A percentile compares a stretch with the other conserved stretches of the same genome.
These are phyloP conservation scores for Herpailurus yagouaroundi DNA, from an alignment of 2,113 vertebrate species.

Conservation along the genomic window DNA sequence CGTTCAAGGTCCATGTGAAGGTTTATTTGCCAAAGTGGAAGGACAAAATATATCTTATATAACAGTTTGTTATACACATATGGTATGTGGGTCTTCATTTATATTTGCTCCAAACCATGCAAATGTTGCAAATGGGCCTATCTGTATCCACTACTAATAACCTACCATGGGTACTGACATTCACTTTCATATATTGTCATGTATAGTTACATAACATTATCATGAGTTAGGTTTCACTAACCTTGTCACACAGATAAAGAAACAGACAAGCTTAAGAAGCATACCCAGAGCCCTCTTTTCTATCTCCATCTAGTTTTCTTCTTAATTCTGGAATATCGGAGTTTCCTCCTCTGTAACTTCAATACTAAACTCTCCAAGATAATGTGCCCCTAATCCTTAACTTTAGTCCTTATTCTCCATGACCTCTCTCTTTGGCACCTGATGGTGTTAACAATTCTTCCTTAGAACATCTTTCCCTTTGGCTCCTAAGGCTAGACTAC, in stretches of 20 bases:
- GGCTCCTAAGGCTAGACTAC: not conserved
- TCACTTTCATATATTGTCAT: conserved; percentile 18
- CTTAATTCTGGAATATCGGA: not conserved
- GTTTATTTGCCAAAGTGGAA: conserved; percentile 9
- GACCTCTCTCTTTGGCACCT: not conserved
- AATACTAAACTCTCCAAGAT: not conserved
- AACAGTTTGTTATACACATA: not conserved
- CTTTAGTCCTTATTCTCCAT: not conserved
- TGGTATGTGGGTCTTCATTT: not conserved
- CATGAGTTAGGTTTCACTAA: not conserved
- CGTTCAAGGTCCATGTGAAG: not conserved
- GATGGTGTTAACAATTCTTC: not conserved
- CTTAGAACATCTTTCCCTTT: conserved; percentile 1
- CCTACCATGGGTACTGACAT: not conserved
- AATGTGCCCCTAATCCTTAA: not conserved
- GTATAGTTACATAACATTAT: not conserved
- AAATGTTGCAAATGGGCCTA: not conserved
- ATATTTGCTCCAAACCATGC: not conserved
- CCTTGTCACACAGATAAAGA: not conserved
- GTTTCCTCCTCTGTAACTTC: not conserved
- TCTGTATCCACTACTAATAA: not conserved
- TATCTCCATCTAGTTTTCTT: not conserved
- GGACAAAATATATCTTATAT: not conserved
- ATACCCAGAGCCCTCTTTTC: not conserved
- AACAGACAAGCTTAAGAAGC: not conserved